Base-by-base conservation (phyloP, 2,888 invertebrate species). In the Spodoptera picta region DNA sequence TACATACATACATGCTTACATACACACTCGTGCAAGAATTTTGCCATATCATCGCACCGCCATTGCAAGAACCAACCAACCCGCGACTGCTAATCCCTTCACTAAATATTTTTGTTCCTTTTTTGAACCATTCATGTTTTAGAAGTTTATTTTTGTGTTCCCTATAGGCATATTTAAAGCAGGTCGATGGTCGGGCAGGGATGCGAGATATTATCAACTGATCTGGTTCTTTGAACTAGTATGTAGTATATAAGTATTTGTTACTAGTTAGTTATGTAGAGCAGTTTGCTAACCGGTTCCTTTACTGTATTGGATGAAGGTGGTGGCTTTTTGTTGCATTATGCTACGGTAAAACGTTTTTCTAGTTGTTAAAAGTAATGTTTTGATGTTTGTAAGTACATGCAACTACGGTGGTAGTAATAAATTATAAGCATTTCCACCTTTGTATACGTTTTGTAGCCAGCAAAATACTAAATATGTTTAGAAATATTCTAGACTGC, bases 51-150 rank as follows among this genome's bases (percentile, higher is more conserved):
- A 90, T 87, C 84, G 87, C 85, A 86, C 73, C 69, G 89, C 90
- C 90, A 90, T 90, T 85, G 82, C 87, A 69, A 78, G 73, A 69
- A 36, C 72, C 85, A 79, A 81, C 91, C 92, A 91, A 91, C 90
- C 92, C 83, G 75, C 81, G 81, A 78, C 80, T 80, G 81, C 87
- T 91, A 92, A 92, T 91, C 91, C 91, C 86, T 89, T 82, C 77
- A 80, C 84, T 76, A 84, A 79, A 83, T 89, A 86, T 88, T 91
- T 88, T 91, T 90, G 86, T 77, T 79, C 66, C 14, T 79, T 79
- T 79, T 87, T 19, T 81, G 72, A 83, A 76, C 86, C 86, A 84
- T 83, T 84, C 82, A 72, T 80, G 83, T 81, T 77, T 83, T 81
- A 79, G 79, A 73, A 77, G 75, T 87, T 87, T 87, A 86, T 91